A percentile compares a stretch with the other conserved stretches of the same genome.
Evolutionary conservation across 2,888 invertebrate genomes (phyloP).

Genomic region (Spisula subtruncata): DNA sequence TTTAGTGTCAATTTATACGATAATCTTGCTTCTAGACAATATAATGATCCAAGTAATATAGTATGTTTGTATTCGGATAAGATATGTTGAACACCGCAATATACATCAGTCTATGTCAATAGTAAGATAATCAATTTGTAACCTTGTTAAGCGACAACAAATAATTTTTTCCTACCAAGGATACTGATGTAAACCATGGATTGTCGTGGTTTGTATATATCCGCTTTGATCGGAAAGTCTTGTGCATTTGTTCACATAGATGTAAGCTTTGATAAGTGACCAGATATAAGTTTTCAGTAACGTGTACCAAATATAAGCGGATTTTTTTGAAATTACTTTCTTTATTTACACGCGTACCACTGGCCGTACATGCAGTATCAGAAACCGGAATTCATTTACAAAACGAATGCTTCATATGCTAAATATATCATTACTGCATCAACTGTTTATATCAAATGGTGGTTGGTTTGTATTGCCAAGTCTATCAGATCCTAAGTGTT

Average conservation of each 20-base stretch:
- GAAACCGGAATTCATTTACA: neutral
- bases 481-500: no score
- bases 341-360: no score
- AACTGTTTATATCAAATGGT: neutral
- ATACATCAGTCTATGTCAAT: slow-evolving; percentile 14
- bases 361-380: no score
- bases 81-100: neutral
- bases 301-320: no score
- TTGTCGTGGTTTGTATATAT: neutral
- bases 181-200: neutral
- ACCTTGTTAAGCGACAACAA: neutral
- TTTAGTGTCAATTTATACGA: neutral
- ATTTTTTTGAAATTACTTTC: no score
- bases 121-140: slow-evolving; percentile 1
- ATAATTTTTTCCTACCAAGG: neutral
- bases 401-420: neutral
- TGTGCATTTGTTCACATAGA: no score
- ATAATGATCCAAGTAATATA: neutral
- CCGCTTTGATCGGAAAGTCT: neutral
- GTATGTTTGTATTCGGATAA: slow-evolving; percentile 5
- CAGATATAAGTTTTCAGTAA: no score
- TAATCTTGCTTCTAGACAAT: slow-evolving; percentile 5
- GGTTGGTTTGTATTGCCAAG: no score
- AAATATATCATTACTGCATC: no score
- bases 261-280: no score